Conservation (phyloP, 2,888 invertebrate genomes). For the Phengaris alcon region DNA sequence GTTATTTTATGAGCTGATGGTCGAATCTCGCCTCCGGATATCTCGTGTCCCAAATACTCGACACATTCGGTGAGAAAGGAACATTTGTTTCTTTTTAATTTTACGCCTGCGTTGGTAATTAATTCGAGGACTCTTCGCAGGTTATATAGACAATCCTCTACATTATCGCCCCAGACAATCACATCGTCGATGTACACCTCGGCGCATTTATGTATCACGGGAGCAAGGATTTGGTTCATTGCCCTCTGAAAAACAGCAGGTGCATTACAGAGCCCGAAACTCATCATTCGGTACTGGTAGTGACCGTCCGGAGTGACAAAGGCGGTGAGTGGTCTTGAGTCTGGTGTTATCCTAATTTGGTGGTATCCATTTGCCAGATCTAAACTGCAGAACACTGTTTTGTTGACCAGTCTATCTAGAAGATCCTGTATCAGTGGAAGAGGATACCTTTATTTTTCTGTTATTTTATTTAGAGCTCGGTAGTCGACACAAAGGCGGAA, state of each 20-base stretch:
- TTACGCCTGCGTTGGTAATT: background rate
- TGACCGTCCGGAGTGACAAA: background rate
- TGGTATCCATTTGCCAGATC: background rate
- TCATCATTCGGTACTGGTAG: background rate
- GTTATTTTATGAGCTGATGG: background rate
- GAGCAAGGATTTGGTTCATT: background rate
- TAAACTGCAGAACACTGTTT: background rate
- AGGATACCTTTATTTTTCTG: background rate
- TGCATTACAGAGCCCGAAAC: background rate
- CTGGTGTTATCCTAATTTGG: background rate
- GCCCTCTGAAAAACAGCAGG: background rate
- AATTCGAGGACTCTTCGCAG: background rate
- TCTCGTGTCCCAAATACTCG: constrained; percentile 15
- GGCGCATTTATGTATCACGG: background rate
- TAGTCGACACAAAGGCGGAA: background rate
- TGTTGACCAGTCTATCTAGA: background rate
- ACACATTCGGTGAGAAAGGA: constrained; percentile 16
- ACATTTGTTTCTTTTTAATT: background rate
- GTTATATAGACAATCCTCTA: background rate
- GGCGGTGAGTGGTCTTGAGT: background rate
- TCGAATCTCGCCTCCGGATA: background rate
- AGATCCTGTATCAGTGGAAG: background rate
- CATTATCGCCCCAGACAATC: background rate
- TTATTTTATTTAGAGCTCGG: background rate
- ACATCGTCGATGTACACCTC: background rate